Base-by-base conservation (phyloP, 1,140 invertebrate species). In the Pollicipes pollicipes region DNA sequence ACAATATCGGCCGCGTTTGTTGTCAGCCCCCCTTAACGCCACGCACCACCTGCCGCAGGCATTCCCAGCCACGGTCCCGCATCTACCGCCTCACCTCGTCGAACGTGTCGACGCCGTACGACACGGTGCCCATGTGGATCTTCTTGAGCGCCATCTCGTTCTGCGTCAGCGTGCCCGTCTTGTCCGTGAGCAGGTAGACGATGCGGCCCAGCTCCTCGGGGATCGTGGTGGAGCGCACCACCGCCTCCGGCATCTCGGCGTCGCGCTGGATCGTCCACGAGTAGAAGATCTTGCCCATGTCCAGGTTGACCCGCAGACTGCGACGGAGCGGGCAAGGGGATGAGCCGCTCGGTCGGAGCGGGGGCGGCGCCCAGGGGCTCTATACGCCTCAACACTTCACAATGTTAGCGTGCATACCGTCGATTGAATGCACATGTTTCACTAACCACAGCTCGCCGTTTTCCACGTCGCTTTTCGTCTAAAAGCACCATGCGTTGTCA, bases 101-200 rank as follows among this genome's bases (percentile, higher is more conserved):
- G 82, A 96, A 95, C 30, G 90, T 90, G 76, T 95, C 91, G 68
- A 87, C 84, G 45, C 89, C 86, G 79, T 91, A 97, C 31, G 90
- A 88, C 2, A 90, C 90, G 67, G 91, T 93, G 6, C 93, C 94
- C 1, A 97, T 79, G 79, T 97, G 94, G 6, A 98, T 82, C 76
- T 92, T 90, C 77, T 96, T 96, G 77, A 98, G 95, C 3, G 96
- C 88, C 97, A 99, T 99, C 78, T 96, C 95, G 81, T 99, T 99
- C 80, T 97, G 94, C 0, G 97, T 99, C 6, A 99, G 82, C 0
- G 97, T 99, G 8, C 97, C 97, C 0, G 97, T 99, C 83, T 99
- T 99, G 79, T 99, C 97, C 0, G 92, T 94, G 1, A 99, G 80
- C 67, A 99, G 82, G 80, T 98, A 99, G 1, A 90, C 91, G 75